A percentile compares a stretch with the other conserved stretches of the same genome.
phyloP scores from a whole-genome alignment of 2,113 vertebrate species.

The Callocephalon fimbriatum region DNA sequence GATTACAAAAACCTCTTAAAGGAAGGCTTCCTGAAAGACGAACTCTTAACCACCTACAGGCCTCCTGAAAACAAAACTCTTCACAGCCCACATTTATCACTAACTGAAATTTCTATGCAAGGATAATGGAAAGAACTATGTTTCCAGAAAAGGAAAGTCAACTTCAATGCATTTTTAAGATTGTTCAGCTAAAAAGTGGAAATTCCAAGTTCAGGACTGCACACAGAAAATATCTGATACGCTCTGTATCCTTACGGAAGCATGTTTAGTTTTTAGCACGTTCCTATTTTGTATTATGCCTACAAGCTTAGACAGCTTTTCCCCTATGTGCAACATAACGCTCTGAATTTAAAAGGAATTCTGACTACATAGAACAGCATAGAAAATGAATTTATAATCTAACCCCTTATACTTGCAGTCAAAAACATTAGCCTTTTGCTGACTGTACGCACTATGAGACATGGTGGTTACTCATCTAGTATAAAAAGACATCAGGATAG shows the following conservation, averaged over 20 bases:
- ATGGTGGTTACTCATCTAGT: not conserved
- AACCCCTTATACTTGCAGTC: not conserved
- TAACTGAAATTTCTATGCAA: not conserved
- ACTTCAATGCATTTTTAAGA: not conserved
- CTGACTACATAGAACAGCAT: not conserved
- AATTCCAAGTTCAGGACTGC: not conserved
- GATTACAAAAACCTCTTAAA: not conserved
- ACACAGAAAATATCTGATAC: rapidly evolving
- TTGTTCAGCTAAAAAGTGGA: not conserved
- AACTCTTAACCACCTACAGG: not conserved
- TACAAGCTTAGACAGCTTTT: not conserved
- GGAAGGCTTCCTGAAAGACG: not conserved
- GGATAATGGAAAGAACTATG: not conserved
- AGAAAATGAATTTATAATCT: not conserved
- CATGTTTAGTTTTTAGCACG: rapidly evolving
- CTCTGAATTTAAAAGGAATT: not conserved
- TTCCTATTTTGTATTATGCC: not conserved
- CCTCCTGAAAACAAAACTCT: not conserved
- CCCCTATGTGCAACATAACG: rapidly evolving
- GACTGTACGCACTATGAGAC: not conserved
- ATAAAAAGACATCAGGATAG: too few species aligned
- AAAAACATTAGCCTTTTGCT: not conserved
- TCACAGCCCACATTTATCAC: not conserved
- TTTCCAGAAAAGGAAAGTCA: not conserved
- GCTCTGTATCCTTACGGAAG: not conserved